phyloP scores from a whole-genome alignment of 2,113 vertebrate species.

The Oncorhynchus mykiss region DNA sequence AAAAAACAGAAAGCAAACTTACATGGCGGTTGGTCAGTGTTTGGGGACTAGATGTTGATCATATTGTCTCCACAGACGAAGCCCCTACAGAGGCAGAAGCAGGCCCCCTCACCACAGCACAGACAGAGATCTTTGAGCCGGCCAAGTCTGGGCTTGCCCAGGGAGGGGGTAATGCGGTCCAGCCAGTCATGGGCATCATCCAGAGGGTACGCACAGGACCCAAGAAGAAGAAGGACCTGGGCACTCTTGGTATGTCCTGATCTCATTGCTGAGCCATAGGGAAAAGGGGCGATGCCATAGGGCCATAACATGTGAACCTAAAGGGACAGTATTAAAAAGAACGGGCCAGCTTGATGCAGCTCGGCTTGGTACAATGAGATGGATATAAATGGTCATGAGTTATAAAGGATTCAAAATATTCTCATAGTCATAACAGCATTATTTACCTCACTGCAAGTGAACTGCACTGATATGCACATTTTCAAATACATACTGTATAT shows the following conservation, averaged over 20 bases:
- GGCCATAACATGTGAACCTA: too few relatives aligned
- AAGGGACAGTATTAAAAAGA: neutral
- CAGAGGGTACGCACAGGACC: slow-evolving; percentile 82
- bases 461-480: neutral
- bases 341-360: too few relatives aligned
- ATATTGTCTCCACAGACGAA: slow-evolving; percentile 49
- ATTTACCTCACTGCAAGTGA: neutral
- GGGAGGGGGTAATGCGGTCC: slow-evolving; percentile 74
- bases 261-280: neutral
- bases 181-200: slow-evolving; percentile 85
- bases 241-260: slow-evolving; percentile 77
- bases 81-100: slow-evolving; percentile 12
- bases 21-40: neutral
- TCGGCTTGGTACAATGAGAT: neutral
- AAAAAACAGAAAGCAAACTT: neutral
- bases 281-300: neutral
- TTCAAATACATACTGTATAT: neutral
- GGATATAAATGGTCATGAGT: neutral
- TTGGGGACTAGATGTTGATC: neutral
- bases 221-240: slow-evolving; percentile 90
- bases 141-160: slow-evolving; percentile 60
- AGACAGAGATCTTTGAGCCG: slow-evolving; percentile 58
- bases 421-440: neutral
- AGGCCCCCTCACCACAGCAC: slow-evolving; percentile 14
- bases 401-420: neutral